phyloP scores from a whole-genome alignment of 1,140 invertebrate genomes.

The Plodia interpunctella region DNA sequence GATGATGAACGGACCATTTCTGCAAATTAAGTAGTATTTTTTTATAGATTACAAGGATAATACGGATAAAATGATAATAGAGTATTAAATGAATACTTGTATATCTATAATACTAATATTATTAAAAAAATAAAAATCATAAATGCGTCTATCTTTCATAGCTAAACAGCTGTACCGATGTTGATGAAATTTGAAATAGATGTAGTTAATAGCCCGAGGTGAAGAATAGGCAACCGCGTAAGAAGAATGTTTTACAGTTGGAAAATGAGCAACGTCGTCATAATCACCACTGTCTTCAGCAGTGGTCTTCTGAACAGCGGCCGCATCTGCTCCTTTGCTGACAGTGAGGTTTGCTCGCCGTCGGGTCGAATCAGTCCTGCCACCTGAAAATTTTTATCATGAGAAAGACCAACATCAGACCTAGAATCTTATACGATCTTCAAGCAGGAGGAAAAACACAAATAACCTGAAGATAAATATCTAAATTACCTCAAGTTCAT shows the following conservation, averaged over 20 bases:
- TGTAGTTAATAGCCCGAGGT: not conserved
- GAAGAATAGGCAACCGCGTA: too few species aligned
- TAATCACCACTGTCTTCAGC: slow-evolving; percentile 46
- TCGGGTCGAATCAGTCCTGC: not conserved
- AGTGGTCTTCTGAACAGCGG: slow-evolving; percentile 50
- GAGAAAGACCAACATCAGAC: too few species aligned
- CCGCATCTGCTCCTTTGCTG: slow-evolving; percentile 32
- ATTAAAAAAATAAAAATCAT: not conserved
- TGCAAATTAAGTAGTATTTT: too few species aligned
- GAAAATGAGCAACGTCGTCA: slow-evolving; percentile 40
- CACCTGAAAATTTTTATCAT: not conserved
- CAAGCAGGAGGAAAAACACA: too few species aligned
- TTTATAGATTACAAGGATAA: not conserved
- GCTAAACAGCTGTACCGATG: too few species aligned
- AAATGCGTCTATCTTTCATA: not conserved
- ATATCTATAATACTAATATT: too few species aligned
- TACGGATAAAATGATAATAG: too few species aligned
- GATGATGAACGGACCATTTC: slow-evolving; percentile 41
- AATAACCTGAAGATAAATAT: too few species aligned
- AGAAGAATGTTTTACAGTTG: slow-evolving; percentile 53
- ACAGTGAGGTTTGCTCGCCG: not conserved
- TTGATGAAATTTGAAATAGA: too few species aligned
- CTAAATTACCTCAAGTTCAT: too few species aligned
- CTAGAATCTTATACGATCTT: too few species aligned
- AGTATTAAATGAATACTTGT: too few species aligned